A percentile compares a stretch with the other conserved stretches of the same genome.
Conservation (phyloP, 1,140 invertebrate species). For the Aphelenchoides fujianensis region DNA sequence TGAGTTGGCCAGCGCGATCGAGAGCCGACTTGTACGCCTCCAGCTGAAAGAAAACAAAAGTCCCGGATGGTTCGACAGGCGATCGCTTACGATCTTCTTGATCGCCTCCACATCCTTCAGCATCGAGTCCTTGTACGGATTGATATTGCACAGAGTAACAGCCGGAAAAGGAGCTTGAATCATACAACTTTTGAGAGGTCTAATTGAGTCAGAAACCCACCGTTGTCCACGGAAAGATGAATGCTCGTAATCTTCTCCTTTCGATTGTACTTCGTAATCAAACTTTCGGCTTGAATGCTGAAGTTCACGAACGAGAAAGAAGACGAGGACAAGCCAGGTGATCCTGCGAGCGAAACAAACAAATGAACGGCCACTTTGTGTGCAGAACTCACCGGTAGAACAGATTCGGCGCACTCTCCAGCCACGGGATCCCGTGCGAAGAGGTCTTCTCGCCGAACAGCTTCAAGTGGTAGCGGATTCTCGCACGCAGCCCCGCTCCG, state of each 20-base stretch:
- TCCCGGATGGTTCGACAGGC: background rate
- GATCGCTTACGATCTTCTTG: conserved; percentile 50
- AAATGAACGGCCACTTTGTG: background rate
- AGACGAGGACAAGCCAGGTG: conserved; percentile 43
- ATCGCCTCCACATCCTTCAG: conserved; percentile 44
- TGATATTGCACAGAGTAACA: conserved; percentile 56
- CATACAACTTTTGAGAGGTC: conserved; percentile 1
- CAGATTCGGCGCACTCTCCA: conserved; percentile 45
- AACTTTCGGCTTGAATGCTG: conserved; percentile 42
- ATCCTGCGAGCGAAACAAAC: conserved; percentile 20
- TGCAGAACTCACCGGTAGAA: conserved; percentile 35
- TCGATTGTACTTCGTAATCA: conserved; percentile 46
- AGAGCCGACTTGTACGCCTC: conserved; percentile 35
- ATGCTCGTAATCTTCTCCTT: conserved; percentile 56
- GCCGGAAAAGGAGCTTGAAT: conserved; percentile 55
- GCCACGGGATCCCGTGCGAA: conserved; percentile 53
- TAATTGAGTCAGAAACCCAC: background rate
- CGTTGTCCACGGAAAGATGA: conserved; percentile 49
- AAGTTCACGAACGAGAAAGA: conserved; percentile 42
- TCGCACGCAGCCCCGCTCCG: conserved; percentile 21
- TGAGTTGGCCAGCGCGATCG: conserved; percentile 41
- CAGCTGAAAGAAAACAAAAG: conserved; percentile 12
- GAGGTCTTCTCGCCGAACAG: conserved; percentile 55
- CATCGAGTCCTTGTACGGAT: conserved; percentile 53
- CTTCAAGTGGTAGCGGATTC: conserved; percentile 31